These are phyloP conservation scores for Actinia equina DNA, from an alignment of 64 coral and sea anemone species.

Conservation along the genomic window DNA sequence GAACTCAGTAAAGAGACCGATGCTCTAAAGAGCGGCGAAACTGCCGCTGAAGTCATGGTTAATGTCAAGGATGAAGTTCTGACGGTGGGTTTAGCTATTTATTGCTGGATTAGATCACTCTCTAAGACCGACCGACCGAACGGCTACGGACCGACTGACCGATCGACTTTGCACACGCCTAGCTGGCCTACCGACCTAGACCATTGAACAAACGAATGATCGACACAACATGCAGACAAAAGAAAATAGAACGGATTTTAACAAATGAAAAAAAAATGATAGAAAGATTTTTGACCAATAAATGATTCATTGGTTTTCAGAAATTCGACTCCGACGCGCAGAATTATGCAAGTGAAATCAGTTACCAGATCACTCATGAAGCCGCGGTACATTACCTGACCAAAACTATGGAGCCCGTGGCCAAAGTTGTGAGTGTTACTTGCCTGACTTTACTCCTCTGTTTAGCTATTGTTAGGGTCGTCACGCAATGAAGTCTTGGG, in stretches of 20 bases:
- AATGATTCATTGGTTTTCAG: slow-evolving; percentile 27
- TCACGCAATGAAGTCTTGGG: neutral
- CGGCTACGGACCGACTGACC: neutral
- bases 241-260: too few relatives aligned
- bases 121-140: neutral
- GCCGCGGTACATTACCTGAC: slow-evolving; percentile 36
- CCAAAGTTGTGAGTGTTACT: slow-evolving; percentile 5
- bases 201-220: too few relatives aligned
- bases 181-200: neutral
- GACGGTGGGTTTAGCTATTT: slow-evolving; percentile 25
- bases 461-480: too few relatives aligned
- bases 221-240: too few relatives aligned
- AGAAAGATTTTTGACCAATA: too few relatives aligned
- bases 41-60: slow-evolving; percentile 63
- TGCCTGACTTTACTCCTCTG: too few relatives aligned
- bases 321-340: slow-evolving; percentile 71
- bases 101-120: neutral
- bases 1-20: slow-evolving; percentile 53
- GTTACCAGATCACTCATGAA: slow-evolving; percentile 30
- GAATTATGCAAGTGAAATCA: slow-evolving; percentile 19
- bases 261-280: neutral
- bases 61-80: slow-evolving; percentile 64
- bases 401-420: slow-evolving; percentile 37
- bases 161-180: too few relatives aligned
- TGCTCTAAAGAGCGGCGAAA: slow-evolving; percentile 46